Evolutionary conservation across 2,113 vertebrate genomes (phyloP), one percentile per base, ranked within the genome.

Genomic region (Sturnus vulgaris): DNA sequence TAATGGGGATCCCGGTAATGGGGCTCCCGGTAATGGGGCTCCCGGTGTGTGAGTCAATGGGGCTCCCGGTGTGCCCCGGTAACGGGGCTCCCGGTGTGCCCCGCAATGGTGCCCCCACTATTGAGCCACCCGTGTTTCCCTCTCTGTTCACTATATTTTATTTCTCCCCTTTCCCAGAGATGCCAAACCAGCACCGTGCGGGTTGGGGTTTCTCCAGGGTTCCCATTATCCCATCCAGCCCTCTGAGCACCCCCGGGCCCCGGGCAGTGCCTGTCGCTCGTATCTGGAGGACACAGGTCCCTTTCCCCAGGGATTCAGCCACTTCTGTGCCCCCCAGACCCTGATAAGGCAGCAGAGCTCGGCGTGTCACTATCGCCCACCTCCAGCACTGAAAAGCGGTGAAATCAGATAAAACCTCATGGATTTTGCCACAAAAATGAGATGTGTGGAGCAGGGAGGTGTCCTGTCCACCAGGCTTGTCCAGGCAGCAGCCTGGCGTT

Each of bases 311-410:
- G 18, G 22, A 5, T 30, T 57, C 7, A 4, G 57, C 46, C 61
- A 5, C 53, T 14, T 12, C 52, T 24, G 28, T 2, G n/a, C 23
- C 47, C 37, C 31, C 55, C 23, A 1, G 22, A 13, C 15, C 70
- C 59, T 2, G 42, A n/a, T 15, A 21, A 66, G 47, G n/a, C 66
- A 27, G n/a, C 6, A 0, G 37, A 37, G 22, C n/a, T 20, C 12
- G 0, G 22, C 33, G 10, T 22, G 8, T 2, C 2, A 3, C 53
- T 8, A 5, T 19, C 2, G 0, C 64, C 14, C 3, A 30, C 42
- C 47, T n/a, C 57, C 64, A 2, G 60, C 2, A 0, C 9, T 8
- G 13, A 27, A 50, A 49, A 56, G 15, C 3, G 1, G 0, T 11
- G 23, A 39, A 19, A 76, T 63, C 5, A 0, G 12, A 23, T 49